Conservation (phyloP, 2,797 vertebrate genomes). For the Masticophis lateralis region DNA sequence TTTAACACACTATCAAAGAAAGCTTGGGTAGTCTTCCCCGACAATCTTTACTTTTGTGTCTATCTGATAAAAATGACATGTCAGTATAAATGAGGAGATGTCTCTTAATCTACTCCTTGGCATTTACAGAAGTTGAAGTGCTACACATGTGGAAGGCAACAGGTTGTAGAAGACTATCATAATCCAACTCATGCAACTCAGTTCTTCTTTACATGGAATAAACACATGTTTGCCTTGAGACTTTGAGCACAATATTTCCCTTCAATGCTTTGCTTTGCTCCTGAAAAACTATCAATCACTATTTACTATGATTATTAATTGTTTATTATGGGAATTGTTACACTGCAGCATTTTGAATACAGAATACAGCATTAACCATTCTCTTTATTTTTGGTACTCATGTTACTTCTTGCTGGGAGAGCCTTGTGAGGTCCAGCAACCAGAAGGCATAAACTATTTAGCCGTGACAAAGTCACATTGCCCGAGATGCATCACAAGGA, state of each 20-base stretch:
- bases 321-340: neutral
- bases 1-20: neutral
- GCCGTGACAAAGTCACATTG: neutral
- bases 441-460: neutral
- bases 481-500: neutral
- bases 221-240: neutral
- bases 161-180: neutral
- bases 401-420: neutral
- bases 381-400: neutral
- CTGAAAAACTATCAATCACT: neutral
- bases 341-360: neutral
- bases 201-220: neutral
- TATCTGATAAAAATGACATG: neutral
- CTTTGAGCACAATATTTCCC: neutral
- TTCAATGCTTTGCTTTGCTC: neutral
- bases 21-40: neutral
- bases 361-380: neutral
- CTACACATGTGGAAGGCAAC: neutral
- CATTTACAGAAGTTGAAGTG: neutral
- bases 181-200: neutral
- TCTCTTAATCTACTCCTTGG: neutral
- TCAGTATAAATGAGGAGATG: neutral
- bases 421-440: neutral
- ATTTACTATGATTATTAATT: neutral
- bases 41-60: neutral